Evolutionary conservation across 2,888 invertebrate species (phyloP).

Genomic region (Allygus modestus): DNA sequence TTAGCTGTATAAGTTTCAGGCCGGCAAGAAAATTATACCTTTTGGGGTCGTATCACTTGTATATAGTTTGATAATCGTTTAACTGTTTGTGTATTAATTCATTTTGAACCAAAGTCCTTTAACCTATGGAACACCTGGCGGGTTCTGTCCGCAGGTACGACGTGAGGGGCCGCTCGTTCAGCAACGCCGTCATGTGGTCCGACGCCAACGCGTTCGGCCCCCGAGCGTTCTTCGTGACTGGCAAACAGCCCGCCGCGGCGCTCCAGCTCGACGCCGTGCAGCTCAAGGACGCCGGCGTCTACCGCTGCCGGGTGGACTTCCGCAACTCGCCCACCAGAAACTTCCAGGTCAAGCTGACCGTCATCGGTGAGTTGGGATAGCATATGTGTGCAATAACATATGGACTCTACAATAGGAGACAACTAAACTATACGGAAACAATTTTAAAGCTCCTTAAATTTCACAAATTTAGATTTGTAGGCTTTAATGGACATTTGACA

Average conservation of each 20-base stretch:
- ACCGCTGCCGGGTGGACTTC: conserved; percentile 78
- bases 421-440: too few species aligned
- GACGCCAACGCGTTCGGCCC: conserved; percentile 76
- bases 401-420: too few species aligned
- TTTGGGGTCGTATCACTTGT: too few species aligned
- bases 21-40: too few species aligned
- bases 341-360: conserved; percentile 78
- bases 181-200: conserved; percentile 76
- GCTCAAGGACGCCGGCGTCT: conserved; percentile 73
- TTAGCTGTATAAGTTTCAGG: too few species aligned
- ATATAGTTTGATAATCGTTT: too few species aligned
- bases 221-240: conserved; percentile 76
- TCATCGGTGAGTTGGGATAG: conserved; percentile 75
- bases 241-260: conserved; percentile 75
- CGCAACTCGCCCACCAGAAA: conserved; percentile 78
- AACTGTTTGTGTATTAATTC: too few species aligned
- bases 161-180: conserved; percentile 76
- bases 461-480: too few species aligned
- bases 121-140: background rate
- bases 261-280: conserved; percentile 76
- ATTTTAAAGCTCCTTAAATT: too few species aligned
- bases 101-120: too few species aligned
- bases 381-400: too few species aligned
- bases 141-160: conserved; percentile 74
- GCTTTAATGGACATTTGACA: too few species aligned